Base-by-base conservation (phyloP, 2,888 invertebrate genomes). In the Seira ritae region DNA sequence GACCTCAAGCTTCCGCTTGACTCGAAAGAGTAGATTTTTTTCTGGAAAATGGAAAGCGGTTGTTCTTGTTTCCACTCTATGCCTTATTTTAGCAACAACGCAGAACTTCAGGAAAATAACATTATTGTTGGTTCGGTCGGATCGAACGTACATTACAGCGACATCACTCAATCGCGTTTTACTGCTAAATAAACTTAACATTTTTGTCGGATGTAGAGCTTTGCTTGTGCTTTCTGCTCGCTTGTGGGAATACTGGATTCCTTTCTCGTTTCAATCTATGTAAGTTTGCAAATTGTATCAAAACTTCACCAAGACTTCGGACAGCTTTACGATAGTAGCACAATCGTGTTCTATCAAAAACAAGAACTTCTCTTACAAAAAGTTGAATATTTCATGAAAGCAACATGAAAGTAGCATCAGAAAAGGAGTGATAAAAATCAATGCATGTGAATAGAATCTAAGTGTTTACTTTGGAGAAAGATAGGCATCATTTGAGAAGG, bases 391-490 rank as follows among this genome's bases (percentile, higher is more conserved):
- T 55, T 55, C 55, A 55, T 55, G 55, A 55, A 55, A 55, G 12
- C 55, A 55, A 55, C 55, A 55, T 42, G 6, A 12, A 42, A 42
- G 6, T 42, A 12, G 42, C 12, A 12, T 31, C 31, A 31, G 31
- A 31, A 55, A 12, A 8, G 31, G 55, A 55, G 55, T 55, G 55
- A 55, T 55, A 55, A 55, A 55, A 55, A 55, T 55, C 55, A 55
- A 55, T 55, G 55, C 55, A 55, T 55, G 15, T 55, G 55, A 55
- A 55, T 55, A 55, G 55, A 55, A 55, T 55, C 55, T 55, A 17
- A 55, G 17, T n/a, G 55, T 55, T 31, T 31, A 31, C 31, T 31
- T 31, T 31, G 31, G n/a, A n/a, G n/a, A n/a, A n/a, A n/a, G n/a
- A n/a, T 42, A 42, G 42, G 55, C 17, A 12, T 55, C 55, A 55